Evolutionary conservation across 2,888 invertebrate species (phyloP).

Genomic region (Cancer borealis): DNA sequence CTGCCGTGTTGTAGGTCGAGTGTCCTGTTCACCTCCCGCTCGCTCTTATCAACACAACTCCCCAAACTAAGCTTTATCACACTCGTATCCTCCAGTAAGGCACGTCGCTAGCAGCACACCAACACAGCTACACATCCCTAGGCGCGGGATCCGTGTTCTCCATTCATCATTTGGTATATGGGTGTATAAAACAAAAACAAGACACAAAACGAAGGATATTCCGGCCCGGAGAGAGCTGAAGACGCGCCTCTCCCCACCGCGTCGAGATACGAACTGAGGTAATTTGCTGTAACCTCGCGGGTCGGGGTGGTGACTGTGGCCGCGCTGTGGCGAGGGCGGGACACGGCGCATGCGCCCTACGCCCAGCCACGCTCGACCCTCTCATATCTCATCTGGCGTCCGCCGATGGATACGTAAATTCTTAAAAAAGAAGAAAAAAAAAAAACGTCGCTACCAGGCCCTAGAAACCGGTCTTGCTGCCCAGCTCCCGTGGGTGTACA

Average conservation of each 20-base stretch:
- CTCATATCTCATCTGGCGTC: conserved; percentile 51
- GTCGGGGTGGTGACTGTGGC: conserved; percentile 52
- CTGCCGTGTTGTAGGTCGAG: conserved; percentile 61
- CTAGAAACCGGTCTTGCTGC: not conserved
- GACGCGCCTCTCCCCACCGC: conserved; percentile 62
- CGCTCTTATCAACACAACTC: conserved; percentile 61
- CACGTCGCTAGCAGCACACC: conserved; percentile 68
- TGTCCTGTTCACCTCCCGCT: conserved; percentile 58
- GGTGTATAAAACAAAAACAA: conserved; percentile 33
- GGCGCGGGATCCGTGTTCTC: conserved; percentile 20
- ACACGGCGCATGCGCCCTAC: conserved; percentile 70
- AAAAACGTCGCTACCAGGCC: conserved; percentile 18
- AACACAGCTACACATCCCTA: conserved; percentile 57
- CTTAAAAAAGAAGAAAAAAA: not conserved
- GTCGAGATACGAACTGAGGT: conserved; percentile 74
- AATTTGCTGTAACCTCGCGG: conserved; percentile 70
- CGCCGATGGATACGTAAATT: conserved; percentile 37
- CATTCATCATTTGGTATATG: conserved; percentile 50
- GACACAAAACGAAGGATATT: conserved; percentile 56
- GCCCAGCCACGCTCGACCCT: conserved; percentile 48
- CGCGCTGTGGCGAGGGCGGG: conserved; percentile 62
- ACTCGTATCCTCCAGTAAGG: conserved; percentile 68
- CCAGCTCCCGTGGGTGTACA: not conserved
- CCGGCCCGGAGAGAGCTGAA: conserved; percentile 69
- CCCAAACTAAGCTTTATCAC: conserved; percentile 59